A percentile compares a stretch with the other conserved stretches of the same genome.
These are phyloP conservation scores for Trichomycterus rosablanca DNA, from an alignment of 2,113 vertebrate species.

Conservation along the genomic window DNA sequence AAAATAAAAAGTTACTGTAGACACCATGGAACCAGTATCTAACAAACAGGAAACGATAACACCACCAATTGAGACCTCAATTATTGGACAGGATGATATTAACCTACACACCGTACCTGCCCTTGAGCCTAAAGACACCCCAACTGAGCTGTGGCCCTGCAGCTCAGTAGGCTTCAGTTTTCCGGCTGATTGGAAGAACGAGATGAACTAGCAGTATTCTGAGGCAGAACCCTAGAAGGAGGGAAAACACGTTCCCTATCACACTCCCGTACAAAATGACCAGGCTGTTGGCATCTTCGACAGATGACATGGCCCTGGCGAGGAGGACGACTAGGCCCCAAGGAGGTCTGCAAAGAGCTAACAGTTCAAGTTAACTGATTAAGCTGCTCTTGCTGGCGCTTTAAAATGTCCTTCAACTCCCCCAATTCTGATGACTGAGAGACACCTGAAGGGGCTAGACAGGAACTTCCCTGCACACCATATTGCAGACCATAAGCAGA, in stretches of 20 bases:
- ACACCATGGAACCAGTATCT: too few relatives aligned
- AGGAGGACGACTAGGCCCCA: too few relatives aligned
- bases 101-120: neutral
- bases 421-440: neutral
- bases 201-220: too few relatives aligned
- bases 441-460: too few relatives aligned
- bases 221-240: too few relatives aligned
- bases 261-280: neutral
- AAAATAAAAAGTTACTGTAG: too few relatives aligned
- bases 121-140: too few relatives aligned
- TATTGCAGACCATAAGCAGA: neutral
- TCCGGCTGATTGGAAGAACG: too few relatives aligned
- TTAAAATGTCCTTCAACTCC: too few relatives aligned
- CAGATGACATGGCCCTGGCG: too few relatives aligned
- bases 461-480: too few relatives aligned
- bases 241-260: neutral
- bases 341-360: neutral
- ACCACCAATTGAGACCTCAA: neutral
- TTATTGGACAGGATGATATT: neutral
- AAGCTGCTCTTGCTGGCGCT: slow-evolving; percentile 1
- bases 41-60: neutral
- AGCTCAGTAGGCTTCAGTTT: slow-evolving; percentile 16
- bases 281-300: too few relatives aligned
- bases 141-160: slow-evolving; percentile 10
- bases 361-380: neutral